A percentile compares a stretch with the other conserved stretches of the same genome.
phyloP scores from a whole-genome alignment of 2,797 vertebrate genomes.

The Pogonophryne albipinna region DNA sequence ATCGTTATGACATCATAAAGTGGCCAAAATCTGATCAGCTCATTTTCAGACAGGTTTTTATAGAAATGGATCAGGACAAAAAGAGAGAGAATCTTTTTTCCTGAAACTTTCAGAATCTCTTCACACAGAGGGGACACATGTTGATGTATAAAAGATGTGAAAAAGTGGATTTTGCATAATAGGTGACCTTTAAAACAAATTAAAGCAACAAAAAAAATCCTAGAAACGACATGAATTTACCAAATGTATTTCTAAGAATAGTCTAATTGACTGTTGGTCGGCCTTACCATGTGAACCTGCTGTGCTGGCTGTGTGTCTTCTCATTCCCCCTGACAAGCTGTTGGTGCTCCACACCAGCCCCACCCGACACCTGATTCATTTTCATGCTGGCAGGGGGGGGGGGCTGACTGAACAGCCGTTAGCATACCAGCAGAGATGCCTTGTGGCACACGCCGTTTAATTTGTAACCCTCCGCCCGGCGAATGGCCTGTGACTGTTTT shows the following conservation, averaged over 20 bases:
- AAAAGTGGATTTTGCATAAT: too few species aligned
- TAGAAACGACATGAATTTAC: constrained; percentile 28
- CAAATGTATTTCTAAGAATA: constrained; percentile 1
- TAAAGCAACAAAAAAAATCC: constrained; percentile 1
- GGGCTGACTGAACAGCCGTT: constrained; percentile 60
- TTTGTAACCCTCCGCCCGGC: constrained; percentile 76
- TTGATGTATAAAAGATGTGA: too few species aligned
- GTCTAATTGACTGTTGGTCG: constrained; percentile 20
- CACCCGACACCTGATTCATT: constrained; percentile 74
- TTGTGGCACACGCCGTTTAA: constrained; percentile 83
- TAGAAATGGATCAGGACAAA: too few species aligned
- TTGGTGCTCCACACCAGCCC: constrained; percentile 46
- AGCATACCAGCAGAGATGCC: constrained; percentile 74
- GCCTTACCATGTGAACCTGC: constrained; percentile 42
- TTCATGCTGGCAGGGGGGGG: constrained; percentile 69
- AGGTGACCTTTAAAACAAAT: not conserved
- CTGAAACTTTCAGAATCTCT: too few species aligned
- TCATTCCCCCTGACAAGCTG: constrained; percentile 58
- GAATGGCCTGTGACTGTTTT: constrained; percentile 85
- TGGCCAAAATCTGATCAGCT: too few species aligned
- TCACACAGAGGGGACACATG: too few species aligned
- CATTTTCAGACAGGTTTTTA: too few species aligned
- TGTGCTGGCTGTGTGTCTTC: constrained; percentile 61
- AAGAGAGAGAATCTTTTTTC: too few species aligned
- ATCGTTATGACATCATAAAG: too few species aligned